Evolutionary conservation across 2,797 vertebrate species (phyloP).

Genomic region (Chloroceryle inda): DNA sequence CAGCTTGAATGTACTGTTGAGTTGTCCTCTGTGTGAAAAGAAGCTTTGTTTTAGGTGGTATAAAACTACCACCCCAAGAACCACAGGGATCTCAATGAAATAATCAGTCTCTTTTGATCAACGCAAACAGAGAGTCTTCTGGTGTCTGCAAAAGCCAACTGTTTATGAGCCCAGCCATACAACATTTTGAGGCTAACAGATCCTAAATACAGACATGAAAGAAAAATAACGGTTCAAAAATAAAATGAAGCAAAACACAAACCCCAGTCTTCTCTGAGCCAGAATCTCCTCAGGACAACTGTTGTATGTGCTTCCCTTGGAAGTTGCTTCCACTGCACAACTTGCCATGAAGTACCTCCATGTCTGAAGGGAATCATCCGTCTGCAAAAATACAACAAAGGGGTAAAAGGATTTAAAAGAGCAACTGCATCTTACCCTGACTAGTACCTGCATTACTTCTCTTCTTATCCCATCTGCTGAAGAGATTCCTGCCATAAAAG

Average conservation of each 20-base stretch:
- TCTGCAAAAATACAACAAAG: background rate
- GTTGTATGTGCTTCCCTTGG: background rate
- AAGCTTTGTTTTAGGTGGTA: background rate
- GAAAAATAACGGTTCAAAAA: background rate
- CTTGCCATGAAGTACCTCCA: background rate
- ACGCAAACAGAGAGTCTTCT: background rate
- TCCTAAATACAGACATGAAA: background rate
- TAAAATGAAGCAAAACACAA: background rate
- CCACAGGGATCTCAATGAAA: background rate
- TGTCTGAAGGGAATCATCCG: background rate
- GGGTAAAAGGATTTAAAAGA: background rate
- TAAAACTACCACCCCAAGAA: background rate
- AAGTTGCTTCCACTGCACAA: background rate
- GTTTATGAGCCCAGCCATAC: background rate
- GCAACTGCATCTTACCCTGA: background rate
- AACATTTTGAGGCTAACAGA: background rate
- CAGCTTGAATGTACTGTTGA: background rate
- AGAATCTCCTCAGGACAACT: background rate
- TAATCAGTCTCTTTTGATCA: background rate
- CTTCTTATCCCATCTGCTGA: background rate
- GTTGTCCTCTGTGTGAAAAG: background rate
- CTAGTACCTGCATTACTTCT: background rate
- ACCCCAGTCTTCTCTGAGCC: background rate
- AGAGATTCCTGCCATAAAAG: background rate
- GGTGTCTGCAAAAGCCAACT: background rate